Evolutionary conservation across 30 jellyfish, hydroid and myxozoan species (phyloP).

Genomic region (Hydractinia symbiolongicarpus): DNA sequence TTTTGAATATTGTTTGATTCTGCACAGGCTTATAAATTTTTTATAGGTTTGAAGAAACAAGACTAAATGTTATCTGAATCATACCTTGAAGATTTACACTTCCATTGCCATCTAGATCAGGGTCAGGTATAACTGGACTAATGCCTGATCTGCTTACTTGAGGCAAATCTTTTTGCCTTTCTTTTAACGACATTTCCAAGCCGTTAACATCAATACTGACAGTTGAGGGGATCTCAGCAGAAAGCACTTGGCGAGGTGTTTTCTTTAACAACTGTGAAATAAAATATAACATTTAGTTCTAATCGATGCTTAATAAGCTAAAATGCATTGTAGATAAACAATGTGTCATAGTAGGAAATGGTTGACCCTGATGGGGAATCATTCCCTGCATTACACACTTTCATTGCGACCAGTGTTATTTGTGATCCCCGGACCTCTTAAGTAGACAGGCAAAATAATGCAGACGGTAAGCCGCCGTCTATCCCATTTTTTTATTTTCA

Average conservation of each 20-base stretch:
- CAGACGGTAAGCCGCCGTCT: too few relatives aligned
- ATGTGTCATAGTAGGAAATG: too few relatives aligned
- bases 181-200: slow-evolving; percentile 48
- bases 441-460: too few relatives aligned
- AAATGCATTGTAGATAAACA: too few relatives aligned
- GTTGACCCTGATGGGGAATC: too few relatives aligned
- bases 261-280: slow-evolving; percentile 51
- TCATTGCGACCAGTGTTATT: too few relatives aligned
- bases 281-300: not conserved
- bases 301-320: not conserved
- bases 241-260: slow-evolving; percentile 80
- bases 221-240: slow-evolving; percentile 39
- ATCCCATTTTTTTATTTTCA: too few relatives aligned
- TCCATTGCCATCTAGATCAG: slow-evolving; percentile 68
- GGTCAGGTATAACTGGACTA: slow-evolving; percentile 51
- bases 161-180: slow-evolving; percentile 44
- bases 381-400: too few relatives aligned
- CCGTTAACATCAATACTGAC: slow-evolving; percentile 36
- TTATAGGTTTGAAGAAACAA: not conserved
- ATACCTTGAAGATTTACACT: slow-evolving; percentile 7
- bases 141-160: slow-evolving; percentile 58
- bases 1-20: too few relatives aligned
- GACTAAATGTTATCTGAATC: not conserved
- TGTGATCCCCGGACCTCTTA: too few relatives aligned
- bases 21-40: too few relatives aligned